Evolutionary conservation across 2,888 invertebrate species (phyloP).

Genomic region (Rhorus exstirpatorius): DNA sequence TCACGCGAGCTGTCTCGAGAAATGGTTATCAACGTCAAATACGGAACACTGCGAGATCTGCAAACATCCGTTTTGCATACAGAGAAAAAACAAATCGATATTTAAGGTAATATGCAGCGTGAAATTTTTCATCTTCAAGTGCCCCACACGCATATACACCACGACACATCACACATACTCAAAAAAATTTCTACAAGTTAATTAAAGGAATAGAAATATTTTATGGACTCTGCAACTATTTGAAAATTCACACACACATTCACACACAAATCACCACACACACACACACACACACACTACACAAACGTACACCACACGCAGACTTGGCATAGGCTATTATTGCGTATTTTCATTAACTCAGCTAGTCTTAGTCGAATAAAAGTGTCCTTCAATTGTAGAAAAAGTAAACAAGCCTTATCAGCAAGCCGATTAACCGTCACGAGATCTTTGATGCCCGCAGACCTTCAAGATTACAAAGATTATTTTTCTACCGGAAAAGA

Average conservation of each 20-base stretch:
- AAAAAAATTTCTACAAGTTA: too few species aligned
- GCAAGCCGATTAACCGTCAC: background rate
- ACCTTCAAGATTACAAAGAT: conserved; percentile 2
- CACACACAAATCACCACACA: too few species aligned
- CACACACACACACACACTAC: background rate
- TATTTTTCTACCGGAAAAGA: background rate
- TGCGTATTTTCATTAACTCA: background rate
- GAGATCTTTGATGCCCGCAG: background rate
- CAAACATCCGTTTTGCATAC: conserved; percentile 86
- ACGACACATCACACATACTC: background rate
- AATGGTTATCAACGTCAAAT: conserved; percentile 87
- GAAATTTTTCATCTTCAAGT: background rate
- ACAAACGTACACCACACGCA: background rate
- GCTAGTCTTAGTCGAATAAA: background rate
- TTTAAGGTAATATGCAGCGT: conserved; percentile 50
- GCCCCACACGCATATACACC: background rate
- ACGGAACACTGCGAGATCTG: conserved; percentile 87
- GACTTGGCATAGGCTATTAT: too few species aligned
- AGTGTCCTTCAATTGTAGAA: conserved; percentile 4
- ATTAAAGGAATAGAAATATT: too few species aligned
- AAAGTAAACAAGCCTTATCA: conserved; percentile 1
- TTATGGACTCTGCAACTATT: too few species aligned
- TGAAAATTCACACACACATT: too few species aligned
- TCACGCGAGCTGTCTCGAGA: conserved; percentile 87
- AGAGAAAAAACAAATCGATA: conserved; percentile 85